Base-by-base conservation (phyloP, 2,113 vertebrate species). In the Pheucticus melanocephalus region DNA sequence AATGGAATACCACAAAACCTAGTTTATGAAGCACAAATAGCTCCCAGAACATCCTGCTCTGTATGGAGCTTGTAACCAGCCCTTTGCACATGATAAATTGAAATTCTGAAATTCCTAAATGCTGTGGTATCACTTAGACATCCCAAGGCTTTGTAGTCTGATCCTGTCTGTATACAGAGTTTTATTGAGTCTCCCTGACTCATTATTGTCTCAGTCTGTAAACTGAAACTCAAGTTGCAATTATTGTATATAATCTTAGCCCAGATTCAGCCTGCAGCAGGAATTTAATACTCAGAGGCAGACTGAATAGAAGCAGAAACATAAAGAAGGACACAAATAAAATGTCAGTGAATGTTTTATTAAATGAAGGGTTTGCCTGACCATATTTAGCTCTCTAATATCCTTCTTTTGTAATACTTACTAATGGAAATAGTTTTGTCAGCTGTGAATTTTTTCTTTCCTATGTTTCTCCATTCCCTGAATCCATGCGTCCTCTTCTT, bases 191-290 rank as follows among this genome's bases (percentile, higher is more conserved):
- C 61, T 97, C 72, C 87, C 71, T 90, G 95, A 81, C 81, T 97
- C 94, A 45, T 96, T 97, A 95, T 97, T 97, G 97, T 98, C 91
- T 93, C 40, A 91, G 94, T 70, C 84, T 95, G 81, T 97, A 97
- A 97, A 97, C 82, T 90, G 96, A 95, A 96, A 88, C 96, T 97
- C 86, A 93, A 39, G 37, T 92, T 89, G 65, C 78, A 97, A 94
- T 97, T 96, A 95, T 51, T 30, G 57, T 95, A 91, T 90, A 86
- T 95, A 93, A 73, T 48, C 19, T 81, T 90, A 94, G 83, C 71
- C 85, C 7, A 6, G 80, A 94, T 87, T 92, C 84, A 92, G 79
- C 91, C 59, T 37, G 76, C 92, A 96, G 93, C 86, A 96, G 96
- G 90, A 96, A 96, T 95, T 96, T 95, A 94, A 76, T 95, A 95